A percentile compares a stretch with the other conserved stretches of the same genome.
Conservation (phyloP, 2,113 vertebrate species). For the Pygoscelis adeliae region DNA sequence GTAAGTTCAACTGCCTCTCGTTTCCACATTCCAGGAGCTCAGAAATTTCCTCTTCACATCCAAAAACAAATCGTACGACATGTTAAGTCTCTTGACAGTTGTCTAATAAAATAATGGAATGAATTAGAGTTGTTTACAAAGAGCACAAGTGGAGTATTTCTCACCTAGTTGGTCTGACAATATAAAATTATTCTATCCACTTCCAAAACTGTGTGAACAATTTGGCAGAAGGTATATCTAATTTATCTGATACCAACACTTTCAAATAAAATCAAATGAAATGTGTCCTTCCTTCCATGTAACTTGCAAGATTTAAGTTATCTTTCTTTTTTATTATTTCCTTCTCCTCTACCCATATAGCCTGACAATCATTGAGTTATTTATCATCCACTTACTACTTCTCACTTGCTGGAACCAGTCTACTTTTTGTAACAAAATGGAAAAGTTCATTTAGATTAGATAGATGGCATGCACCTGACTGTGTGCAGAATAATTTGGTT, state of each 20-base stretch:
- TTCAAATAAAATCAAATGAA: neutral
- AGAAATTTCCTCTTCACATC: neutral
- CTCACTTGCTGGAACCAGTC: neutral
- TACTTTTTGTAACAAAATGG: conserved; percentile 28
- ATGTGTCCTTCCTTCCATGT: neutral
- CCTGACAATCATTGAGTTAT: conserved; percentile 2
- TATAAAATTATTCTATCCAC: neutral
- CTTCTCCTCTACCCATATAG: neutral
- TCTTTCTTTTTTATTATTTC: conserved; percentile 19
- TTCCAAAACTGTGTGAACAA: neutral
- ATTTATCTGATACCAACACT: neutral
- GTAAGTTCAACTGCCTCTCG: neutral
- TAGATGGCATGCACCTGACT: neutral
- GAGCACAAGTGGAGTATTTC: neutral
- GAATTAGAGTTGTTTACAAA: neutral
- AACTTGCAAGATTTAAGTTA: neutral
- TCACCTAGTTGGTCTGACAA: neutral
- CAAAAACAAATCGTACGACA: neutral
- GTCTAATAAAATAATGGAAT: neutral
- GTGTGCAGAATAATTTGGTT: conserved; percentile 1
- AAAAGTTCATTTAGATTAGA: conserved; percentile 32
- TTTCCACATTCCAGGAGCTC: neutral
- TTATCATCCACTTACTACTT: conserved; percentile 34
- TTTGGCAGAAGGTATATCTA: neutral
- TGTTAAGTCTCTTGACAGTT: neutral